A percentile compares a stretch with the other conserved stretches of the same genome.
Conservation (phyloP, 23 tunicate species). For the Ciona savignyi region DNA sequence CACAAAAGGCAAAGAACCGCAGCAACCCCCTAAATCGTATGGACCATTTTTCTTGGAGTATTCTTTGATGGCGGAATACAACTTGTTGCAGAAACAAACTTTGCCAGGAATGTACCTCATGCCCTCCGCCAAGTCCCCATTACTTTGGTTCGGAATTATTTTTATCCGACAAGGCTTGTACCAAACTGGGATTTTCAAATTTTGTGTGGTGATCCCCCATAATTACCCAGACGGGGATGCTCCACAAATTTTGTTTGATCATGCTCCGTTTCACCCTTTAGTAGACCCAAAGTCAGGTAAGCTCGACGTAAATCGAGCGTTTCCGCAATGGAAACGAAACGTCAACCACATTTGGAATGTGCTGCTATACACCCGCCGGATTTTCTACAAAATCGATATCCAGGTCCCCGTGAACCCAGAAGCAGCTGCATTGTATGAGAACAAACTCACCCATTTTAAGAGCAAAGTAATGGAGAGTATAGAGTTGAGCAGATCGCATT, state of each 20-base stretch:
- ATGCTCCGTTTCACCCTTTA: slow-evolving; percentile 88
- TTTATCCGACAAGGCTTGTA: slow-evolving; percentile 84
- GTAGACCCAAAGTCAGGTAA: slow-evolving; percentile 62
- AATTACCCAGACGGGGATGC: slow-evolving; percentile 84
- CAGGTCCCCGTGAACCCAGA: slow-evolving; percentile 56
- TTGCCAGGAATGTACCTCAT: slow-evolving; percentile 77
- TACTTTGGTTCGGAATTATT: slow-evolving; percentile 95
- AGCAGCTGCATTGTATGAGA: slow-evolving; percentile 83
- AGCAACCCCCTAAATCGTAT: slow-evolving; percentile 55
- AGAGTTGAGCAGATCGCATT: slow-evolving; percentile 37
- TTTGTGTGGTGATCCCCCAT: slow-evolving; percentile 84
- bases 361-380: slow-evolving; percentile 56
- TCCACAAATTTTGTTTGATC: slow-evolving; percentile 79
- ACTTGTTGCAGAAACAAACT: slow-evolving; percentile 61
- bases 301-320: slow-evolving; percentile 75
- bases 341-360: slow-evolving; percentile 89
- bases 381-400: slow-evolving; percentile 82
- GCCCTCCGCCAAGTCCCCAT: slow-evolving; percentile 91
- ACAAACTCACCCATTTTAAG: slow-evolving; percentile 48
- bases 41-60: slow-evolving; percentile 87
- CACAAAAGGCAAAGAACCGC: too few species aligned
- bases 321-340: slow-evolving; percentile 84
- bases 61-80: slow-evolving; percentile 87
- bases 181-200: slow-evolving; percentile 86
- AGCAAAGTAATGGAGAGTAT: slow-evolving; percentile 55